These are phyloP conservation scores for Mesembrinibis cayennensis DNA, from an alignment of 2,113 vertebrate species.

Conservation along the genomic window DNA sequence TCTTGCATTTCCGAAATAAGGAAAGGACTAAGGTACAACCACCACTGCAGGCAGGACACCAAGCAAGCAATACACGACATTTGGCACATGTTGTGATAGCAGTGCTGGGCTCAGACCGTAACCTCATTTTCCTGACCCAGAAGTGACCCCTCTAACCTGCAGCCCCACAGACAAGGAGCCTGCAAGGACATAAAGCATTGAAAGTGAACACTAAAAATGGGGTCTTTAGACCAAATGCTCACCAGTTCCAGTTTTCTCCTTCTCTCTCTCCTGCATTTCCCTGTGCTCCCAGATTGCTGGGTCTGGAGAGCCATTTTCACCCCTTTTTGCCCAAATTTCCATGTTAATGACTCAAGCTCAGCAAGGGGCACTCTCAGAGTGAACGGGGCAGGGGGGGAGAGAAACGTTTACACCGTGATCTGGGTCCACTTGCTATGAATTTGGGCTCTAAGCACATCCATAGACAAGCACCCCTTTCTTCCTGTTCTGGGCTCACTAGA, in stretches of 20 bases:
- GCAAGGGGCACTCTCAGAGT: neutral
- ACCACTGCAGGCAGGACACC: neutral
- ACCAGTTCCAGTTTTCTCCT: neutral
- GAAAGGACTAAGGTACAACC: neutral
- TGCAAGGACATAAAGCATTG: neutral
- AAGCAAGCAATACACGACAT: neutral
- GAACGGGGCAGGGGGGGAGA: neutral
- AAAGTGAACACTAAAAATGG: neutral
- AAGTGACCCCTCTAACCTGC: neutral
- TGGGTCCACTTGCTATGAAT: neutral
- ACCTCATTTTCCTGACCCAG: neutral
- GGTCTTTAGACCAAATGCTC: neutral
- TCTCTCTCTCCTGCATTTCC: neutral
- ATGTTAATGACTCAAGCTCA: neutral
- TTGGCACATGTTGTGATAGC: rapidly evolving
- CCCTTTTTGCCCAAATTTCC: neutral
- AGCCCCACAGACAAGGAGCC: neutral
- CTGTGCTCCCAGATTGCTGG: neutral
- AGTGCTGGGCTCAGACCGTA: neutral
- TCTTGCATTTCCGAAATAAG: neutral
- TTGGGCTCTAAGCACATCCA: neutral
- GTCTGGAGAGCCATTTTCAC: neutral
- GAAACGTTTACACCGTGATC: neutral
- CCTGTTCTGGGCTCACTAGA: neutral
- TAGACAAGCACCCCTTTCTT: neutral